Conservation (phyloP, 2,113 vertebrate genomes). For the Toxotes chatareus region DNA sequence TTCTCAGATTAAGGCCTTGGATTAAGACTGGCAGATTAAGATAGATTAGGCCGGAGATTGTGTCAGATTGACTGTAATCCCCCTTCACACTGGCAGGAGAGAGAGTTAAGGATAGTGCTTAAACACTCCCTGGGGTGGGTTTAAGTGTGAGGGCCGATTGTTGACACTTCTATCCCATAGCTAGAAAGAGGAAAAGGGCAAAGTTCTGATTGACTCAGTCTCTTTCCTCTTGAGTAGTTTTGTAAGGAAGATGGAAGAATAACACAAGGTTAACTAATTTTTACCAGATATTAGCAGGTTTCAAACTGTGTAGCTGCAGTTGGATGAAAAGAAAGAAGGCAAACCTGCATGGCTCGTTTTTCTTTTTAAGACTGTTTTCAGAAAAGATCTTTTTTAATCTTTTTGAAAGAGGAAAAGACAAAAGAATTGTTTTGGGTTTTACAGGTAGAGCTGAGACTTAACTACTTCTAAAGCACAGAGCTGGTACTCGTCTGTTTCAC, state of each 20-base stretch:
- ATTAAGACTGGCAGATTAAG: constrained; percentile 76
- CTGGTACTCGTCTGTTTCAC: background rate
- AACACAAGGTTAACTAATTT: constrained; percentile 6
- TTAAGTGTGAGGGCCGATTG: constrained; percentile 40
- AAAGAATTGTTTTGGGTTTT: background rate
- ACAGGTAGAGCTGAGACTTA: background rate
- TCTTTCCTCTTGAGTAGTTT: constrained; percentile 22
- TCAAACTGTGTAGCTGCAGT: constrained; percentile 7
- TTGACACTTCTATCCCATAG: constrained; percentile 35
- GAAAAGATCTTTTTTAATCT: background rate
- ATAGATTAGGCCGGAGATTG: constrained; percentile 77
- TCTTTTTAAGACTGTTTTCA: background rate
- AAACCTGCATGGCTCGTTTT: background rate
- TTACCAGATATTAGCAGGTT: constrained; percentile 4
- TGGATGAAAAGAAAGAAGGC: background rate
- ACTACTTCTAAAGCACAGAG: background rate
- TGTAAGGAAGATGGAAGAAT: background rate
- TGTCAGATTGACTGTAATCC: constrained; percentile 80
- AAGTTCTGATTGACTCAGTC: constrained; percentile 33
- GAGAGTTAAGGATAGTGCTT: constrained; percentile 54
- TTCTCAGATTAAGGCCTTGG: constrained; percentile 77
- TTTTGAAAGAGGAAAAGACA: background rate
- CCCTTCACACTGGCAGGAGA: constrained; percentile 54
- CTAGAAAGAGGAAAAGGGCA: constrained; percentile 43
- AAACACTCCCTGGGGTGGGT: constrained; percentile 52